Base-by-base conservation (phyloP, 2,888 invertebrate species). In the Globia sparganii region DNA sequence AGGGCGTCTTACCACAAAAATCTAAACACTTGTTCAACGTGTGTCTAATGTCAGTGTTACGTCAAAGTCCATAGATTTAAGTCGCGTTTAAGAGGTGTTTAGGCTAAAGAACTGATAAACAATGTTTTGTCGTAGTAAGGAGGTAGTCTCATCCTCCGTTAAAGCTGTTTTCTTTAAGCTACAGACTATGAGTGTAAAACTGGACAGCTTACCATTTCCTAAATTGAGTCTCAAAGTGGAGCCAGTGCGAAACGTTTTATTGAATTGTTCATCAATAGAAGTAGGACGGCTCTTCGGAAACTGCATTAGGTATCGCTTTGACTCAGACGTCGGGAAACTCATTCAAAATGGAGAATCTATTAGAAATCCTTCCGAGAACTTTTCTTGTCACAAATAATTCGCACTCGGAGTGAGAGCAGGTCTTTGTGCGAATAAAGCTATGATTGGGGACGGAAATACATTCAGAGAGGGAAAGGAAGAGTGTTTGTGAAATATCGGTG, bases 311-410 rank as follows among this genome's bases (percentile, higher is more conserved):
- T 46, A 46, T 18, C 25, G 37, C 61, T 43, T 37, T 34, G 25
- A 59, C 49, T 64, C 56, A 25, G 43, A n/a, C 11, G 34, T 56
- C 37, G 31, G 34, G 18, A 34, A 74, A 74, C 46, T 74, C 67
- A 71, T 84, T 80, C 71, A 40, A 80, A 82, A 72, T 72, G 68
- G 70, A 83, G 73, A 68, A 67, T 70, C 37, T 56, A 71, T 67
- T 59, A 80, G 31, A 67, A 67, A 69, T 67, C 65, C 62, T 66
- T 71, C 25, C 49, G 34, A 34, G 69, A 46, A 65, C 34, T 28
- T 83, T 69, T 53, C 34, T 62, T 66, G 56, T 64, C 66, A 64
- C 62, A 82, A 76, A 77, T 68, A 62, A 43, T 70, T 58, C 28
- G 43, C 49, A 31, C 34, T 76, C n/a, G 6, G 58, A 40, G 21